Base-by-base conservation (phyloP, 2,113 vertebrate genomes). In the Boulengeromyrus knoepffleri region DNA sequence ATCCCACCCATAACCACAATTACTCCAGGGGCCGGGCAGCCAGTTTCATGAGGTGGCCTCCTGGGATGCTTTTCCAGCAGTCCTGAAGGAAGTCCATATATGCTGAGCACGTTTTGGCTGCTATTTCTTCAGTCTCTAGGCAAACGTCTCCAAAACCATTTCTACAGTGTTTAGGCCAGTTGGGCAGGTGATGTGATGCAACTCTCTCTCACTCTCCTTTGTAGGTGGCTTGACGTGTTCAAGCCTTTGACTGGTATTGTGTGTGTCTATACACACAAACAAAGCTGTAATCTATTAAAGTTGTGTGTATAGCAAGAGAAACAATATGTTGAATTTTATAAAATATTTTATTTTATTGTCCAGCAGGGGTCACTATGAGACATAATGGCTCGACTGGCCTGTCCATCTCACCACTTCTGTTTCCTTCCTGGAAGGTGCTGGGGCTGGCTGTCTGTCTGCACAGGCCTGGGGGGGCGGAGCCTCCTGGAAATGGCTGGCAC, bases 381-480 rank as follows among this genome's bases (percentile, higher is more conserved):
- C 19, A 49, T n/a, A 31, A 19, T 50, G 21, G 15, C 9, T 15
- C 85, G n/a, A 39, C 15, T 53, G 27, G 58, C 46, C 56, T 1
- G 27, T 90, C 46, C 19, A 3, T 36, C 90, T 97, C 97, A 98
- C 97, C 97, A 95, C 96, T 97, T 96, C 96, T 96, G 95, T 98
- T 97, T 94, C 95, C 96, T 88, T 99, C 97, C 46, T 94, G 95
- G 90, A 95, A 96, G 90, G 94, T 94, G 3, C 93, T 96, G 46
- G 97, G 97, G 83, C 97, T 97, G 66, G 97, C 97, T 2, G 95
- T 93, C 47, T 96, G 97, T 53, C 97, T 96, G 92, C 93, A 95
- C 91, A 96, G 56, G 1, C 94, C 94, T 62, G 93, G 91, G 49
- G 96, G 92, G 0, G 92, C 91, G 8, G 97, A 93, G 0, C 96